These are phyloP conservation scores for Bradypus variegatus DNA, from an alignment of 2,797 vertebrate species.

Conservation along the genomic window DNA sequence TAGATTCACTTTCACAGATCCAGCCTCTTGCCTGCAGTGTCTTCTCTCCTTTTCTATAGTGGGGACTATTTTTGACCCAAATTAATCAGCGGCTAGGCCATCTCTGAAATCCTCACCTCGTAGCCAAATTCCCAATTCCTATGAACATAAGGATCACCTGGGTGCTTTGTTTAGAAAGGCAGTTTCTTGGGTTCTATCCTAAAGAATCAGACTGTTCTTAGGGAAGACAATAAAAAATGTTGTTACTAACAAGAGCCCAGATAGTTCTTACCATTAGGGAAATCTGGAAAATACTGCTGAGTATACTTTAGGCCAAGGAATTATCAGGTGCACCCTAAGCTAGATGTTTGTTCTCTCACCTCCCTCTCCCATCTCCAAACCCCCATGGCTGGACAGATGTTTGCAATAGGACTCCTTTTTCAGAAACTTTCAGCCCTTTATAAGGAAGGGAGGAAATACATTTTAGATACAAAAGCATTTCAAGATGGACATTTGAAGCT, in stretches of 20 bases:
- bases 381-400: not conserved
- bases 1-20: not conserved
- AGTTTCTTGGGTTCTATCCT: not conserved
- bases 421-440: not conserved
- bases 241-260: not conserved
- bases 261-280: constrained; percentile 6
- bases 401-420: not conserved
- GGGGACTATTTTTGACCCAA: not conserved
- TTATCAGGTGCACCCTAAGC: not conserved
- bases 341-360: not conserved
- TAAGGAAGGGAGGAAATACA: not conserved
- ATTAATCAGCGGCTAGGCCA: not conserved
- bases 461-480: constrained; percentile 21
- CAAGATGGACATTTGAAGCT: not conserved
- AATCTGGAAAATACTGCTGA: constrained; percentile 1
- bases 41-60: not conserved
- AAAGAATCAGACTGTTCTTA: not conserved
- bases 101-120: not conserved
- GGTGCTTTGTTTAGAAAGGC: not conserved
- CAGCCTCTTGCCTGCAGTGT: not conserved
- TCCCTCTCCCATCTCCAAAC: not conserved
- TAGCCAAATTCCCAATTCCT: not conserved
- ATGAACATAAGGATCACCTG: not conserved
- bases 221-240: not conserved
- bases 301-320: constrained; percentile 14